These are phyloP conservation scores for Lepus timidus DNA, from an alignment of 2,113 vertebrate genomes.

Conservation along the genomic window DNA sequence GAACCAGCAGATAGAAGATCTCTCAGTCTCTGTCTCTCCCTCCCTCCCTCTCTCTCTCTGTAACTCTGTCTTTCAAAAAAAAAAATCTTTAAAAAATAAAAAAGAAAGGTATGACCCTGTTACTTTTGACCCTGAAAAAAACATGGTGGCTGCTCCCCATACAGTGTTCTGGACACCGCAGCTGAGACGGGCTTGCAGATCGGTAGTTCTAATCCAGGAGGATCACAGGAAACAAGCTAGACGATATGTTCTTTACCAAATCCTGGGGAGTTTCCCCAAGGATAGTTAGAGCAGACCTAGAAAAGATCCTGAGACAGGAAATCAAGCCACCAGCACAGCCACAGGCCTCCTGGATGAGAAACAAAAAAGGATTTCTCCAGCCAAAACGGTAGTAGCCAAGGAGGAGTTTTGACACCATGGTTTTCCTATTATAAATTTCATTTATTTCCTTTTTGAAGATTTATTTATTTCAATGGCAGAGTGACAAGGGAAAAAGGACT, in stretches of 20 bases:
- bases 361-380: neutral
- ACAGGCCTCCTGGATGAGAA: neutral
- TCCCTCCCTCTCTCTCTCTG: too few species aligned
- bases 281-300: neutral
- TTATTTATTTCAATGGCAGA: too few species aligned
- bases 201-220: neutral
- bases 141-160: neutral
- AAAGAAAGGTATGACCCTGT: neutral
- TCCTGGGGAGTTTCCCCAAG: neutral
- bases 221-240: neutral
- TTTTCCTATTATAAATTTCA: neutral
- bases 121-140: neutral
- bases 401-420: neutral
- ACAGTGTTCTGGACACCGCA: neutral
- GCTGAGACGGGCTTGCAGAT: neutral
- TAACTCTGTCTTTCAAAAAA: too few species aligned
- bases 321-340: neutral
- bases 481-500: too few species aligned
- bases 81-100: too few species aligned
- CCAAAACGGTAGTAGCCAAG: too few species aligned
- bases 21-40: too few species aligned
- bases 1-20: too few species aligned
- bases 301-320: neutral
- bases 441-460: too few species aligned
- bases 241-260: neutral